phyloP scores from a whole-genome alignment of 2,888 invertebrate genomes.

The Amblyjoppa fuscipennis region DNA sequence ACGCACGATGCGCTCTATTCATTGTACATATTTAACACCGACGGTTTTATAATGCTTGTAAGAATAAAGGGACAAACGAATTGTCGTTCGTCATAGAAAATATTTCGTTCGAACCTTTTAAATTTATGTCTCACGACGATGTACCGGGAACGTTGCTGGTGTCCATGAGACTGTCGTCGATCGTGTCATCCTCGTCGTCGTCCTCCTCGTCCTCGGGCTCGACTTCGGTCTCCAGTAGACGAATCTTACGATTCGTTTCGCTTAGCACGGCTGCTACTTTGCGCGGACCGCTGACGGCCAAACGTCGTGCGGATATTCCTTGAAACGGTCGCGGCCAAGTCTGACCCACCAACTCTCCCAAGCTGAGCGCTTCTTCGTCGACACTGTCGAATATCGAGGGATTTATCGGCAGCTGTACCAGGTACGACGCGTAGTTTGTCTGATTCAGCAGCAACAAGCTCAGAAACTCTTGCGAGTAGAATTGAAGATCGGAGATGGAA shows the following conservation, averaged over 20 bases:
- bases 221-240: conserved; percentile 96
- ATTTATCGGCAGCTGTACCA: conserved; percentile 80
- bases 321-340: conserved; percentile 80
- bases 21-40: conserved; percentile 61
- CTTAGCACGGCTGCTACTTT: conserved; percentile 95
- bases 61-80: not conserved
- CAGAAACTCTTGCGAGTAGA: conserved; percentile 90
- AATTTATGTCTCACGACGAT: conserved; percentile 44
- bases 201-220: conserved; percentile 97
- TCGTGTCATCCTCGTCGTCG: conserved; percentile 85
- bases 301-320: conserved; percentile 85
- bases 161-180: conserved; percentile 73
- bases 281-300: conserved; percentile 94
- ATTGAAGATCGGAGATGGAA: conserved; percentile 90
- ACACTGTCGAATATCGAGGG: conserved; percentile 68
- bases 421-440: conserved; percentile 77
- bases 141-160: conserved; percentile 58
- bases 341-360: conserved; percentile 78
- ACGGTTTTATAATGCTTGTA: conserved; percentile 56
- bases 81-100: conserved; percentile 12
- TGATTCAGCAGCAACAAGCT: conserved; percentile 87
- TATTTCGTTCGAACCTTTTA: conserved; percentile 17
- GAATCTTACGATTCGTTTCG: conserved; percentile 92
- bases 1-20: conserved; percentile 25
- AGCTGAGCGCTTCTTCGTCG: conserved; percentile 72